These are phyloP conservation scores for Caenorhabditis sp. DNA, from an alignment of 2,888 invertebrate species.

Conservation along the genomic window DNA sequence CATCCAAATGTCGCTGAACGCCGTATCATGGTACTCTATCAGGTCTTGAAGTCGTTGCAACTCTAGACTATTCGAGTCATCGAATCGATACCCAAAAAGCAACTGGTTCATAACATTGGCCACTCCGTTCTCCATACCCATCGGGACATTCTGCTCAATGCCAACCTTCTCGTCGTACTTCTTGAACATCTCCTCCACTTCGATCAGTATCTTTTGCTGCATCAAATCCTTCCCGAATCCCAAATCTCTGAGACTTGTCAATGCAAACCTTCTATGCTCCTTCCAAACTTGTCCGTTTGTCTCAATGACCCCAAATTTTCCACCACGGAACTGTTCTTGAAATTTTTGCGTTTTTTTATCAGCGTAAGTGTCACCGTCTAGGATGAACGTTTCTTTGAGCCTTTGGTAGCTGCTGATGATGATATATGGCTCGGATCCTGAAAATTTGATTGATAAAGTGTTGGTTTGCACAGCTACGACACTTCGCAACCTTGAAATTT, in stretches of 20 bases:
- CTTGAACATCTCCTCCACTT: slow-evolving; percentile 38
- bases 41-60: slow-evolving; percentile 19
- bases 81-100: slow-evolving; percentile 62
- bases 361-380: slow-evolving; percentile 37
- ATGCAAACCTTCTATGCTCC: slow-evolving; percentile 55
- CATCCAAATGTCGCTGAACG: not conserved
- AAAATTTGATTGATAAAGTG: too few species aligned
- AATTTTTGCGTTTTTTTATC: slow-evolving; percentile 45
- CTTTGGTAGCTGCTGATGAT: slow-evolving; percentile 43
- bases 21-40: slow-evolving; percentile 21
- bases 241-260: slow-evolving; percentile 41
- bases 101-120: slow-evolving; percentile 61
- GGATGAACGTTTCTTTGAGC: slow-evolving; percentile 47
- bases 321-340: slow-evolving; percentile 42
- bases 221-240: slow-evolving; percentile 59
- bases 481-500: too few species aligned
- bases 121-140: slow-evolving; percentile 38
- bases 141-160: slow-evolving; percentile 32
- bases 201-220: slow-evolving; percentile 50
- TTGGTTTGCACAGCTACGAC: too few species aligned
- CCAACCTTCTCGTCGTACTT: slow-evolving; percentile 25
- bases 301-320: slow-evolving; percentile 47
- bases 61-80: slow-evolving; percentile 20
- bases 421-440: slow-evolving; percentile 38
- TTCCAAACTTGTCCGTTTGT: slow-evolving; percentile 56